These are phyloP conservation scores for Bovichtus diacanthus DNA, from an alignment of 2,797 vertebrate genomes.

Conservation along the genomic window DNA sequence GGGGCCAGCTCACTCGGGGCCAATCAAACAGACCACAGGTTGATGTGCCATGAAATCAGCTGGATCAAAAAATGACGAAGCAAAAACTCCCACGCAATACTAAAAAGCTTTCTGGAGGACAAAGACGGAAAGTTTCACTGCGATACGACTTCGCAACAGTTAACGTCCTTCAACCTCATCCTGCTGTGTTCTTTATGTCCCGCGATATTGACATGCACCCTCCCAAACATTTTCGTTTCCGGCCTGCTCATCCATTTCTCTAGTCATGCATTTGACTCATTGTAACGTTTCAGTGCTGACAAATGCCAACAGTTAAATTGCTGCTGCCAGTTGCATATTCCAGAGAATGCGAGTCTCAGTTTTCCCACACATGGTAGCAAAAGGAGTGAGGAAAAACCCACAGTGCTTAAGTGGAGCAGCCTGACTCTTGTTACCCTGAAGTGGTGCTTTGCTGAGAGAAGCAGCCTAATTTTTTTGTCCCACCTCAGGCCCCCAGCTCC, in stretches of 20 bases:
- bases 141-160: not conserved
- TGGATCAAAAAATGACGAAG: conserved; percentile 45
- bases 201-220: fast-evolving
- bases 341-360: conserved; percentile 19
- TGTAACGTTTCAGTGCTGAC: not conserved
- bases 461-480: conserved; percentile 35
- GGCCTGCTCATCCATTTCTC: not conserved
- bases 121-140: conserved; percentile 14
- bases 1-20: conserved; percentile 31
- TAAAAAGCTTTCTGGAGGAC: conserved; percentile 37
- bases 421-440: conserved; percentile 67
- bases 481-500: conserved; percentile 39
- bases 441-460: conserved; percentile 46
- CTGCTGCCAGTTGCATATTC: conserved; percentile 9
- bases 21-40: conserved; percentile 51
- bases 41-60: conserved; percentile 59
- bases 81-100: conserved; percentile 20
- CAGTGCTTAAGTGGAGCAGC: conserved; percentile 57
- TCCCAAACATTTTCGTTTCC: not conserved
- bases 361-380: conserved; percentile 41
- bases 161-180: not conserved
- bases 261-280: not conserved
- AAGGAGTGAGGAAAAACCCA: conserved; percentile 36
- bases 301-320: not conserved
- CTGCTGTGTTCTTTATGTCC: not conserved